Base-by-base conservation (phyloP, 2,113 vertebrate species). In the Abramis brama region DNA sequence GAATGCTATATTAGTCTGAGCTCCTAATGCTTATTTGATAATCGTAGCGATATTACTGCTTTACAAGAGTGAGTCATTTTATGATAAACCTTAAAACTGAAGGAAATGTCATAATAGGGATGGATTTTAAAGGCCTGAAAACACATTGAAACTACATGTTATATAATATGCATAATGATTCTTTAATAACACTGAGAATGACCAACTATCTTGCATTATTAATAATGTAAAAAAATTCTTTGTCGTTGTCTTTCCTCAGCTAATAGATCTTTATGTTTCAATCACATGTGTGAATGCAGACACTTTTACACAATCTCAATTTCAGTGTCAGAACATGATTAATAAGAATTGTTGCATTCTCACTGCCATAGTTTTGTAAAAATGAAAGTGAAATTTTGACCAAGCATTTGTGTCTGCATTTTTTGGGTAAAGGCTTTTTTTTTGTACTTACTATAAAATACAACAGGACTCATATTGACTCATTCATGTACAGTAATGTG, bases 1-100 rank as follows among this genome's bases (percentile, higher is more conserved):
- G 62, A 82, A 55, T 55, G 62, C 27, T 68, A 10, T 82, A 36
- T 70, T 68, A 82, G 80, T 70, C 80, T 52, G 80, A 82, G 80
- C 64, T 23, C 43, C 27, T 82, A 70, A 82, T 52, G 80, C 45
- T 70, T 55, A 82, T 52, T 68, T 82, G 62, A 82, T 82, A 33
- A 52, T 70, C 21, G 2, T 21, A 55, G 62, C 4, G 64, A 55
- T 82, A 13, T 82, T 68, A 33, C 45, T 68, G 62, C 25, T 70
- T 36, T 6, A 2, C 43, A 82, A 82, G 4, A 50, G 25, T 4
- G 60, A 52, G 15, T 66, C n/a, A 66, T 66, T 47, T 45, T 81
- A 81, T 50, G 60, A 50, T 30, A 7, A 80, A 66, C 43, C 39
- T 50, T 66, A 81, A 81, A 80, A 81, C 43, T 15, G 60, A 25